These are phyloP conservation scores for Smittia sp. DNA, from an alignment of 2,888 invertebrate species.

Conservation along the genomic window DNA sequence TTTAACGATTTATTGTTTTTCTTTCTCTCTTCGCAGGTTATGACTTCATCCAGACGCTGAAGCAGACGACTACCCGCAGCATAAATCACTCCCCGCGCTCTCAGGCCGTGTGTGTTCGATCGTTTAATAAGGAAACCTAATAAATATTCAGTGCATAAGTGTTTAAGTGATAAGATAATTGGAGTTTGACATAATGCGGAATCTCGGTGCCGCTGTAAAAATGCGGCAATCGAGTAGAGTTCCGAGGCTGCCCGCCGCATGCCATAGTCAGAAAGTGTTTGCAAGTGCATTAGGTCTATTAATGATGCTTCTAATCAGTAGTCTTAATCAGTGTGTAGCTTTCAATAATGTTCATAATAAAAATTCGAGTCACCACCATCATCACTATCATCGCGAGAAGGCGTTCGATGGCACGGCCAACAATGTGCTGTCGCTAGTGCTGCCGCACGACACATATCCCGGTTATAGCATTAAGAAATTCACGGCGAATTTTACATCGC, in stretches of 20 bases:
- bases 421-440: slow-evolving; percentile 57
- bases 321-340: slow-evolving; percentile 39
- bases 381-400: slow-evolving; percentile 41
- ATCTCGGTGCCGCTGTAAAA: slow-evolving; percentile 42
- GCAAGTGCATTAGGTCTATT: slow-evolving; percentile 41
- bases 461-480: slow-evolving; percentile 84
- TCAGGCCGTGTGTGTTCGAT: slow-evolving; percentile 15
- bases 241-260: not conserved
- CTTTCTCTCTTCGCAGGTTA: slow-evolving; percentile 32
- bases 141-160: slow-evolving; percentile 24
- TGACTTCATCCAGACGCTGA: slow-evolving; percentile 36
- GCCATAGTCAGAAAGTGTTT: slow-evolving; percentile 33
- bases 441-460: slow-evolving; percentile 87
- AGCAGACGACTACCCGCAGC: slow-evolving; percentile 2
- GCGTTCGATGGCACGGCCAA: slow-evolving; percentile 43
- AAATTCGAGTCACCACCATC: slow-evolving; percentile 38
- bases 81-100: not conserved
- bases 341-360: slow-evolving; percentile 40
- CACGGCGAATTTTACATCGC: slow-evolving; percentile 45
- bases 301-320: slow-evolving; percentile 38
- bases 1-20: slow-evolving; percentile 38
- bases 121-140: slow-evolving; percentile 1
- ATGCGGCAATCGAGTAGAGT: slow-evolving; percentile 42
- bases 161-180: not conserved
- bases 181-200: slow-evolving; percentile 30